Evolutionary conservation across 2,113 vertebrate species (phyloP).

Genomic region (Emydocephalus ijimae): DNA sequence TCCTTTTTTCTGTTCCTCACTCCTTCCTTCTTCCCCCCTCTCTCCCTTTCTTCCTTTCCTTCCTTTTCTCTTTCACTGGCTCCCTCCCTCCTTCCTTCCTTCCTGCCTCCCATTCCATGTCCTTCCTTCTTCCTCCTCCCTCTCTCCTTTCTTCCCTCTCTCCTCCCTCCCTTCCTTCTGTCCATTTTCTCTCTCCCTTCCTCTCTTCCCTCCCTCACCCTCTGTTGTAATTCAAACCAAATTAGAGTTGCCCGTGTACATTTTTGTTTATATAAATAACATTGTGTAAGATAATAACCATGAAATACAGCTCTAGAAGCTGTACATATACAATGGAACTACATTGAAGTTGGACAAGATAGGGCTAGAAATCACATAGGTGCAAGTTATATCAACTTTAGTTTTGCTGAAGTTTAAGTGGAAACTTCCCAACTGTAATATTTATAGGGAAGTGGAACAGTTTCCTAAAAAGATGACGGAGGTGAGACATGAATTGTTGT

Average conservation of each 20-base stretch:
- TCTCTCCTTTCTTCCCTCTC: no score
- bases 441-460: background rate
- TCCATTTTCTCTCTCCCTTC: no score
- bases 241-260: background rate
- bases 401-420: background rate
- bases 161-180: no score
- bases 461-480: background rate
- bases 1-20: no score
- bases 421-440: background rate
- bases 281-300: background rate
- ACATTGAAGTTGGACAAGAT: background rate
- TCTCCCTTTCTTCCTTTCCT: no score
- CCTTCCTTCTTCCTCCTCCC: no score
- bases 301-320: background rate
- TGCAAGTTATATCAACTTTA: background rate
- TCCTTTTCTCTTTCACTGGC: no score
- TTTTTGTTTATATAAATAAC: background rate
- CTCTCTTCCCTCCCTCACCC: background rate
- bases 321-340: background rate
- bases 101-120: no score
- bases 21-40: no score
- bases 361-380: background rate
- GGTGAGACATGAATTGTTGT: no score
- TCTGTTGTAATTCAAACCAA: background rate
- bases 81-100: no score